phyloP scores from a whole-genome alignment of 1,140 invertebrate species.

The Venustaconcha ellipsiformis region DNA sequence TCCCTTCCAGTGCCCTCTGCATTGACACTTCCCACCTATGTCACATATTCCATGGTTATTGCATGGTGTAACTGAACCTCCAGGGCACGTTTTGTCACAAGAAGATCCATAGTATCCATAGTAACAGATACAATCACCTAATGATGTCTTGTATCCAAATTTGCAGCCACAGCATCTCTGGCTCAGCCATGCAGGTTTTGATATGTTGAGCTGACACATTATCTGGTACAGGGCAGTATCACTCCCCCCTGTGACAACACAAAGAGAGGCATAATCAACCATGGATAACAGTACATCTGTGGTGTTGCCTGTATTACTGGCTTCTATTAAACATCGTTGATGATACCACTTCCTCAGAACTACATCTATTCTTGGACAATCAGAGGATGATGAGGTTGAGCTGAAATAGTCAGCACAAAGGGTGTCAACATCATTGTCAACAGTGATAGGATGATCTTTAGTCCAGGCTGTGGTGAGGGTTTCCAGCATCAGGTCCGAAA shows the following conservation, averaged over 20 bases:
- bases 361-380: conserved; percentile 16
- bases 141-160: conserved; percentile 32
- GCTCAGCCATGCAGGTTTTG: conserved; percentile 32
- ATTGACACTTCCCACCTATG: conserved; percentile 35
- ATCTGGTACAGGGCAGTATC: conserved; percentile 15
- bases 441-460: background rate
- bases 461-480: background rate
- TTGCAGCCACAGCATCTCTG: conserved; percentile 34
- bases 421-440: conserved; percentile 9
- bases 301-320: conserved; percentile 17
- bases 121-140: conserved; percentile 36
- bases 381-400: conserved; percentile 9
- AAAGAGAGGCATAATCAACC: conserved; percentile 32
- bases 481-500: conserved; percentile 36
- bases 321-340: conserved; percentile 24
- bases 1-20: conserved; percentile 37
- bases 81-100: conserved; percentile 39
- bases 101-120: conserved; percentile 41
- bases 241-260: conserved; percentile 21
- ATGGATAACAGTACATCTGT: conserved; percentile 30
- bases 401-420: conserved; percentile 35
- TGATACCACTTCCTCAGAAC: conserved; percentile 9
- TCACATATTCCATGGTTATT: conserved; percentile 39
- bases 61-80: conserved; percentile 34
- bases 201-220: conserved; percentile 20